phyloP scores from a whole-genome alignment of 2,888 invertebrate genomes.

The Aromia moschata region DNA sequence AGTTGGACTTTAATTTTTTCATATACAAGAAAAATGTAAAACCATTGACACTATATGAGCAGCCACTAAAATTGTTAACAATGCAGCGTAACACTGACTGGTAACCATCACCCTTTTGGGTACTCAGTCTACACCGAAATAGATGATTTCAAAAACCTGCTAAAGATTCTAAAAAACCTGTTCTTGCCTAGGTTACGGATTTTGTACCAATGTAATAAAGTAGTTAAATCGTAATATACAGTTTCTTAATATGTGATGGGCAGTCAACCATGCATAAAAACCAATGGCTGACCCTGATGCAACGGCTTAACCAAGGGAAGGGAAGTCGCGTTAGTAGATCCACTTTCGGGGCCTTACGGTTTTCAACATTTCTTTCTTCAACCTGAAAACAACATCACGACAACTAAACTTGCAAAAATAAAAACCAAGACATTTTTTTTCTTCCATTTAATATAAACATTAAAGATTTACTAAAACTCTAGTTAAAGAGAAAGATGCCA shows the following conservation, averaged over 20 bases:
- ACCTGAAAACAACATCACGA: conserved; percentile 41
- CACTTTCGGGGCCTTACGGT: conserved; percentile 79
- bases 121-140: conserved; percentile 57
- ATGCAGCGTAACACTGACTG: conserved; percentile 60
- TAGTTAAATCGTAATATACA: conserved; percentile 54
- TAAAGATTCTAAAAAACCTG: conserved; percentile 44
- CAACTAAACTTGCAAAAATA: too few species aligned
- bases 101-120: conserved; percentile 56
- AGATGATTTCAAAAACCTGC: conserved; percentile 44
- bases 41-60: conserved; percentile 42
- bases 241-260: conserved; percentile 41
- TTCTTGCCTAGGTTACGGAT: conserved; percentile 53
- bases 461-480: too few species aligned
- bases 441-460: too few species aligned
- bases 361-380: conserved; percentile 49
- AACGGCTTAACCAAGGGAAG: conserved; percentile 81
- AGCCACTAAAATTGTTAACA: conserved; percentile 51
- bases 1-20: conserved; percentile 22
- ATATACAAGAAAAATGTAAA: conserved; percentile 18
- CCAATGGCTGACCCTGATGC: conserved; percentile 41
- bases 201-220: conserved; percentile 59
- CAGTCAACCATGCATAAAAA: conserved; percentile 34
- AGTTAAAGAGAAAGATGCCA: too few species aligned
- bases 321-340: conserved; percentile 97
- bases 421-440: too few species aligned